Percentiles rank a stretch among this genome's conserved stretches.
Evolutionary conservation across 2,113 vertebrate genomes (phyloP).

Genomic region (Miniopterus natalensis): DNA sequence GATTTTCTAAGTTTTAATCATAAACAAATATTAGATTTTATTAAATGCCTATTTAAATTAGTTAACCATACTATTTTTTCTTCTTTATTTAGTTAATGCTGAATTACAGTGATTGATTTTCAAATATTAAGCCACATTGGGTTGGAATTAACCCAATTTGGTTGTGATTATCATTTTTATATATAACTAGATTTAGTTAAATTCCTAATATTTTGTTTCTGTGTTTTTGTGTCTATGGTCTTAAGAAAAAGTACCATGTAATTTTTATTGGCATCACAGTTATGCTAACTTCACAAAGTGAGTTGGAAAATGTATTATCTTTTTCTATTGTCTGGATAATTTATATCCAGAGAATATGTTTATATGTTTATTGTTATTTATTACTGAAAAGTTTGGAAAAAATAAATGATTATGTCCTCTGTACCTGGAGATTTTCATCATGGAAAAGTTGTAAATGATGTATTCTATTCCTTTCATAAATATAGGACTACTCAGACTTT

Average conservation of each 20-base stretch:
- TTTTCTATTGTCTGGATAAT: not conserved
- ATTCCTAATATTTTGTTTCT: not conserved
- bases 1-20: slow-evolving; percentile 4
- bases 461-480: not conserved
- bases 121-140: not conserved
- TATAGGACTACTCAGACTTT: not conserved
- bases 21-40: not conserved
- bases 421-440: not conserved
- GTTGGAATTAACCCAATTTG: not conserved
- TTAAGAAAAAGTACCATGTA: not conserved
- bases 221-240: not conserved
- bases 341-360: not conserved
- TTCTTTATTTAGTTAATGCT: not conserved
- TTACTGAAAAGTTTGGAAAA: slow-evolving; percentile 8
- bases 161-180: not conserved
- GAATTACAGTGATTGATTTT: slow-evolving; percentile 16
- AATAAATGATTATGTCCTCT: not conserved
- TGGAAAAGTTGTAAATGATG: slow-evolving; percentile 7
- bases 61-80: not conserved
- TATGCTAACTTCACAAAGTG: not conserved
- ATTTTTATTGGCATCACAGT: not conserved
- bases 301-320: not conserved
- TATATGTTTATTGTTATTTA: slow-evolving; percentile 21
- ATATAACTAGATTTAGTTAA: not conserved
- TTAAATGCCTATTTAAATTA: not conserved